Evolutionary conservation across 2,888 invertebrate species (phyloP).

Genomic region (Escarpia spicata): DNA sequence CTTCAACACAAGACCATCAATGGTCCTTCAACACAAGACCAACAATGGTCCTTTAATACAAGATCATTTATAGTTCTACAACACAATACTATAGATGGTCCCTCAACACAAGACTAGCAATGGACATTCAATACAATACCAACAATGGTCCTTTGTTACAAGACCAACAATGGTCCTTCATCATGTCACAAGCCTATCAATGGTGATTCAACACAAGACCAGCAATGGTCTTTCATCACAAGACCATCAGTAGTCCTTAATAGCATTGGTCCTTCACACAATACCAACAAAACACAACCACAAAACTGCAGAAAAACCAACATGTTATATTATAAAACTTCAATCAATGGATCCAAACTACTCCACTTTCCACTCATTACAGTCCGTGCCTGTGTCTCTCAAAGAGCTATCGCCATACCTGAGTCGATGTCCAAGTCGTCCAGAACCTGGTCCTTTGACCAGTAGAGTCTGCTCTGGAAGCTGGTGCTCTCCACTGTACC

Average conservation of each 20-base stretch:
- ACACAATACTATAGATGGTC: no score
- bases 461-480: constrained; percentile 6
- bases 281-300: neutral
- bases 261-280: neutral
- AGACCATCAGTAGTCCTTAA: neutral
- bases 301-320: neutral
- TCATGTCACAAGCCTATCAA: neutral
- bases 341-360: neutral
- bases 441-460: neutral
- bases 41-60: no score
- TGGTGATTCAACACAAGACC: neutral
- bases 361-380: neutral
- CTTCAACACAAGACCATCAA: neutral
- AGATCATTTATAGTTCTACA: no score
- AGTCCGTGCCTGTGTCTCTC: neutral
- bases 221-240: neutral
- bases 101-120: no score
- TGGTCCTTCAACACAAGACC: no score
- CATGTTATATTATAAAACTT: neutral
- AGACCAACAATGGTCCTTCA: no score
- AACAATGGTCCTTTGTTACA: no score
- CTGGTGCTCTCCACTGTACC: neutral
- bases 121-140: no score
- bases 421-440: neutral
- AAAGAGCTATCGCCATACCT: neutral